phyloP scores from a whole-genome alignment of 2,113 vertebrate genomes.

The Tragelaphus strepsiceros region DNA sequence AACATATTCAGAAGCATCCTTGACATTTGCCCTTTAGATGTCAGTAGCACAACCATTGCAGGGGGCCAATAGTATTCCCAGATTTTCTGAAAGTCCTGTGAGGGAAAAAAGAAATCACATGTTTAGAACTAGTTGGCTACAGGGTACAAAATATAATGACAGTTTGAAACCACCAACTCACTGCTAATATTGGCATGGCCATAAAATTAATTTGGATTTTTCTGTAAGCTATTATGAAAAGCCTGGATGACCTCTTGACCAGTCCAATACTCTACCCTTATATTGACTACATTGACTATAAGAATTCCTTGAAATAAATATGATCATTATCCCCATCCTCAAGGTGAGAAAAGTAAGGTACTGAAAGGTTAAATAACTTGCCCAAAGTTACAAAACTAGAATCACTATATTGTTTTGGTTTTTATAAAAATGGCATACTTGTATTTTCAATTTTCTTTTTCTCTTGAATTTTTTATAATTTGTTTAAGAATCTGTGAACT shows the following conservation, averaged over 20 bases:
- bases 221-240: not conserved
- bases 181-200: not conserved
- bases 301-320: not conserved
- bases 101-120: not conserved
- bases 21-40: not conserved
- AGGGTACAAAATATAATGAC: not conserved
- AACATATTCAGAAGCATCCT: not conserved
- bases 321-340: not conserved
- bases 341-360: not conserved
- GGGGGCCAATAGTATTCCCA: not conserved
- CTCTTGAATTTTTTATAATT: slow-evolving; percentile 33
- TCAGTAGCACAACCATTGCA: not conserved
- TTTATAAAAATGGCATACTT: not conserved
- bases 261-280: not conserved
- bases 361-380: not conserved
- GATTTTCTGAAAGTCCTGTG: not conserved
- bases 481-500: slow-evolving; percentile 47
- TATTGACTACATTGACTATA: not conserved
- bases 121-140: not conserved
- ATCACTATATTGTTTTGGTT: not conserved
- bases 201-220: not conserved
- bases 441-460: not conserved
- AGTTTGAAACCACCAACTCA: not conserved
- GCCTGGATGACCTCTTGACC: not conserved
- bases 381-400: not conserved